Base-by-base conservation (phyloP, 2,113 vertebrate species). In the Fulica atra region DNA sequence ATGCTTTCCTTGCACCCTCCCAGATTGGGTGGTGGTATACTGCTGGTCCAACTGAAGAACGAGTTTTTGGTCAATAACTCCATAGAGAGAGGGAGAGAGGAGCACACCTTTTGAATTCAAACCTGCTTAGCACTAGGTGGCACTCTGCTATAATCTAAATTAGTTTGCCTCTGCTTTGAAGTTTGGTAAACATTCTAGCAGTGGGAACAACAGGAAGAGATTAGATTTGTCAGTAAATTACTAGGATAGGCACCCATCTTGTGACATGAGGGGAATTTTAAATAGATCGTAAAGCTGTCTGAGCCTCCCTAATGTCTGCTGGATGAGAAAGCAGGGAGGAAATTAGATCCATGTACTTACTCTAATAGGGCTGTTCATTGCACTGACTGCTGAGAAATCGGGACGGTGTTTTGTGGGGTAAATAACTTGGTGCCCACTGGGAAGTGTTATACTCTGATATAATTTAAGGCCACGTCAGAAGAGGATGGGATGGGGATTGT, bases 61-160 rank as follows among this genome's bases (percentile, higher is more conserved):
- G 2, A 61, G 21, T 60, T 74, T 81, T 53, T n/a, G 21, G 20
- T 71, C 19, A 12, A 15, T 40, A 63, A 50, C 26, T 70, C 68
- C 72, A 71, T 20, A 8, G 4, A 38, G 64, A 14, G 40, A 60
- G 72, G 72, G 21, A 48, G 68, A 14, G 40, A 60, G 68, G 16
- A 86, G 29, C 29, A 24, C 0, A 4, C 20, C 51, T 86, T 91
- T 91, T 56, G 80, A 74, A 64, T 57, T 74, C 93, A 36, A 82
- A 61, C 53, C 29, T 59, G 92, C 13, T 96, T 89, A 90, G 91
- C 97, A 96, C 96, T 97, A 97, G 97, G 71, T 96, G 97, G 97
- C 95, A 95, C 95, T 95, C 95, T 96, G 85, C 89, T 96, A 93
- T 97, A 96, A 96, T 77, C 71, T 96, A 97, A 96, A 87, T 94